Evolutionary conservation across 2,113 vertebrate species (phyloP), one percentile per base, ranked within the genome.

Genomic region (Cinclus mexicanus): DNA sequence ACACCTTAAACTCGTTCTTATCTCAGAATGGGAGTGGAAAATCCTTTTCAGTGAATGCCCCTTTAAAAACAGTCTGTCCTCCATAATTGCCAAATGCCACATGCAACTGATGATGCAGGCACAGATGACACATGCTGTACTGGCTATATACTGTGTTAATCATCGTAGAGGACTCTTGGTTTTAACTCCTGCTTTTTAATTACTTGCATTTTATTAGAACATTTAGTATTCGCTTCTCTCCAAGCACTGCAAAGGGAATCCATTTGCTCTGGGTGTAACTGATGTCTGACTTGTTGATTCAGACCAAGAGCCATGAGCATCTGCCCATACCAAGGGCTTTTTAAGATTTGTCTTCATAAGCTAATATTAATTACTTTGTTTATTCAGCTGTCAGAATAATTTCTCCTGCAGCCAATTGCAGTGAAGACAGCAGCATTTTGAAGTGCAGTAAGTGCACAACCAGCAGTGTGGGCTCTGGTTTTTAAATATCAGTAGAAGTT

Each of bases 121-220:
- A 57, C 5, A 60, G 92, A 70, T 86, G 92, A 78, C 39, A 59
- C 69, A n/a, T 31, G 65, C 44, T 82, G 49, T 88, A 35, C 86
- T 52, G 81, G 52, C 88, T 95, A 5, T 83, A 8, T 52, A 74
- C 65, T 60, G 16, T 71, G 69, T 21, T 85, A 86, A 63, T 93
- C 87, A 84, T 84, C 11, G 1, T 4, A 57, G 33, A 69, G n/a
- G 50, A 83, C 71, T 85, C 35, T n/a, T 87, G 79, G 2, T 74
- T 92, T 89, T 74, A 88, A 57, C 46, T 86, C 33, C 35, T 56
- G 25, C 53, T 90, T 95, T 77, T 93, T 86, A 90, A 90, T 93
- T 83, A 60, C 35, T 92, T 74, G 26, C 47, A 19, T 55, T 93
- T 94, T 65, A 46, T 83, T 55, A 74, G 75, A 83, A 65, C 7